phyloP scores from a whole-genome alignment of 2,113 vertebrate genomes.

The Xenus cinereus region DNA sequence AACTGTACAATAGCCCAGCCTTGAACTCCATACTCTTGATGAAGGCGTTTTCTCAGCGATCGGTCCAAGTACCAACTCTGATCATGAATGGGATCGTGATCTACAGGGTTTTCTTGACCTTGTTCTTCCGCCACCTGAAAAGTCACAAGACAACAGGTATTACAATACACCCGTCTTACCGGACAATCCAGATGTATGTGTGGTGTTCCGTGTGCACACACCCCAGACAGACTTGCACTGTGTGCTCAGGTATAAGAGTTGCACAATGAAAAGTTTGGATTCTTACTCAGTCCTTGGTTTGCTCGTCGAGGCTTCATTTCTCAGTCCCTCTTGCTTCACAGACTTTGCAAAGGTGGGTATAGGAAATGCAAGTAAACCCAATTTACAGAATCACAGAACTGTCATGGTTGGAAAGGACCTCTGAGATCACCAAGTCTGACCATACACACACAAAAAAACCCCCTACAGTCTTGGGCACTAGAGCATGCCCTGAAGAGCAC shows the following conservation, averaged over 20 bases:
- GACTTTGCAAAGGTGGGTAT: too few species aligned
- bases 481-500: too few species aligned
- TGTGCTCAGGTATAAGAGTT: fast-evolving
- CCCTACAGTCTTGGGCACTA: too few species aligned
- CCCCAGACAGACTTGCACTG: neutral
- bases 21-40: slow-evolving; percentile 81
- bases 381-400: neutral
- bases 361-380: neutral
- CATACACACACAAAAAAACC: too few species aligned
- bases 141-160: neutral
- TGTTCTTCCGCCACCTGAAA: slow-evolving; percentile 80
- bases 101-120: slow-evolving; percentile 80
- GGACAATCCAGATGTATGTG: fast-evolving
- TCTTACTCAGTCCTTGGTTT: neutral
- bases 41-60: slow-evolving; percentile 73
- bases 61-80: slow-evolving; percentile 84
- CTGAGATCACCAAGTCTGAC: too few species aligned
- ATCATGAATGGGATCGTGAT: slow-evolving; percentile 83
- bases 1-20: slow-evolving; percentile 85
- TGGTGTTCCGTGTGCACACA: fast-evolving
- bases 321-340: neutral
- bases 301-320: neutral
- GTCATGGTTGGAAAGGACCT: too few species aligned
- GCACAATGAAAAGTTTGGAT: neutral
- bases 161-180: neutral